Evolutionary conservation across 2,113 vertebrate genomes (phyloP).

Genomic region (Apteryx owenii): DNA sequence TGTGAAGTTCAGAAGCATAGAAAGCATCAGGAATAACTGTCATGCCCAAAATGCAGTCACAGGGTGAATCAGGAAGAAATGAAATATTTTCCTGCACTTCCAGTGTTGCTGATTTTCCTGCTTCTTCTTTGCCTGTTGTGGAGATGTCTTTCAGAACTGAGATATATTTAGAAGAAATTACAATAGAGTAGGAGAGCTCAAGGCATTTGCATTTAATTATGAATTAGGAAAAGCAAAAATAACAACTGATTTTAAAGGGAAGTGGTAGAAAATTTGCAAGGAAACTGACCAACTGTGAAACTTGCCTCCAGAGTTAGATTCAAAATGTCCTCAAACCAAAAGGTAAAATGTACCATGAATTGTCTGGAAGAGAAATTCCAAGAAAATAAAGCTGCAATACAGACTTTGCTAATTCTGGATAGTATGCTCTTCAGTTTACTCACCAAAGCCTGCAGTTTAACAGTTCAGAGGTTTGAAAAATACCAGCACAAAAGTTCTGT

Average conservation of each 20-base stretch:
- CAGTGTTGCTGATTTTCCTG: not conserved
- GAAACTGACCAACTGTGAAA: not conserved
- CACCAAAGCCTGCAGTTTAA: not conserved
- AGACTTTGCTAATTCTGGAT: not conserved
- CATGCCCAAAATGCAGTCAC: not conserved
- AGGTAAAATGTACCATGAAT: not conserved
- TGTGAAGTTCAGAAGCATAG: not conserved
- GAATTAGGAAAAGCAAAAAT: not conserved
- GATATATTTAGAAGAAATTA: not conserved
- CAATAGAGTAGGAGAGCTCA: not conserved
- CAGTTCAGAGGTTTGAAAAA: not conserved
- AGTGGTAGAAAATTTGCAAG: not conserved
- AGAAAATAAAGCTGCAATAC: not conserved
- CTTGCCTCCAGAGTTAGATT: not conserved
- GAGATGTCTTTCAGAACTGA: not conserved
- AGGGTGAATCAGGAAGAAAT: not conserved
- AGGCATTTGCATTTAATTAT: not conserved
- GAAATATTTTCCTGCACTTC: not conserved
- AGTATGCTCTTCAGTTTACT: not conserved
- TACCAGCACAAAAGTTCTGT: not conserved
- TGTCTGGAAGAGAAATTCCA: not conserved
- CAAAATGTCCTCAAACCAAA: not conserved
- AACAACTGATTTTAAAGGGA: not conserved
- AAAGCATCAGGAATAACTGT: not conserved
- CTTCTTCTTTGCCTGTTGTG: not conserved